These are phyloP conservation scores for Galerucella nymphaeae DNA, from an alignment of 2,888 invertebrate species.

Conservation along the genomic window DNA sequence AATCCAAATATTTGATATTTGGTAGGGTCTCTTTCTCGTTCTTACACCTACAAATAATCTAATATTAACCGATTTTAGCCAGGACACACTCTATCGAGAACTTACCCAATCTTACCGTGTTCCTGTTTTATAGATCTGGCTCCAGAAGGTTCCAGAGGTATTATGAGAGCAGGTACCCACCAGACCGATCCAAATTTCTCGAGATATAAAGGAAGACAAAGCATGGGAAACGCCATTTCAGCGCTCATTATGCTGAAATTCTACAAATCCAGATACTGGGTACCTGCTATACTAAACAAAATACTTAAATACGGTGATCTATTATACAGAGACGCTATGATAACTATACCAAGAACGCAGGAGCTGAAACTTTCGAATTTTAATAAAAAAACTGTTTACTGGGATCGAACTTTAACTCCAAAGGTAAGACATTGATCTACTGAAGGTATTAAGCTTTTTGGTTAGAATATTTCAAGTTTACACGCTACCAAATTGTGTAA, in stretches of 20 bases:
- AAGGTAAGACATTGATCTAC: constrained; percentile 42
- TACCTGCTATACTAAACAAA: constrained; percentile 59
- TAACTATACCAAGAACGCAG: constrained; percentile 48
- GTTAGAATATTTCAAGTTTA: too few relatives aligned
- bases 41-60: too few relatives aligned
- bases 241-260: constrained; percentile 62
- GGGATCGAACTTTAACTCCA: constrained; percentile 54
- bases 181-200: constrained; percentile 59
- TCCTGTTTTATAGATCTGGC: constrained; percentile 8
- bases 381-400: constrained; percentile 53
- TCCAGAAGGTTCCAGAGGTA: constrained; percentile 44
- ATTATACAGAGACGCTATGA: constrained; percentile 58
- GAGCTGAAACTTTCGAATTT: constrained; percentile 49
- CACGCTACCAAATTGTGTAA: too few relatives aligned
- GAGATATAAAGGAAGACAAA: constrained; percentile 56
- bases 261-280: constrained; percentile 61
- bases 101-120: too few relatives aligned
- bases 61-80: too few relatives aligned
- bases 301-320: constrained; percentile 61
- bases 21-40: too few relatives aligned
- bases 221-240: constrained; percentile 60
- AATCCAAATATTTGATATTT: too few relatives aligned
- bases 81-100: too few relatives aligned
- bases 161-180: constrained; percentile 60
- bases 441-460: too few relatives aligned